phyloP scores from a whole-genome alignment of 2,888 invertebrate genomes.

The Trilocha varians region DNA sequence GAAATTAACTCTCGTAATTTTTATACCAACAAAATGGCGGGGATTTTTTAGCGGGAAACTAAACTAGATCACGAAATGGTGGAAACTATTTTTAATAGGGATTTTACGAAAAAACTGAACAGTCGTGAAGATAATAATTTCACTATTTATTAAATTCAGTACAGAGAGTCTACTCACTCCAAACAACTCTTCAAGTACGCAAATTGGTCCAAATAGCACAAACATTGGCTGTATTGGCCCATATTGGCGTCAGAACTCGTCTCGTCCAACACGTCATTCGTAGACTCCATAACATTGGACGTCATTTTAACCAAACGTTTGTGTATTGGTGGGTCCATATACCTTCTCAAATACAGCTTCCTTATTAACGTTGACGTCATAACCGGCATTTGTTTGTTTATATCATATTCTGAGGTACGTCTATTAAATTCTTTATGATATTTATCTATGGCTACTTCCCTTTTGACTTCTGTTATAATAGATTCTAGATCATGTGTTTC shows the following conservation, averaged over 20 bases:
- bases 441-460: conserved; percentile 44
- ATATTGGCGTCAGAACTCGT: not conserved
- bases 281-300: conserved; percentile 13
- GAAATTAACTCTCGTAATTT: too few relatives aligned
- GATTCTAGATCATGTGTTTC: conserved; percentile 37
- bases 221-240: conserved; percentile 15
- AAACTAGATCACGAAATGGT: too few relatives aligned
- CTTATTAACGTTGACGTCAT: conserved; percentile 33
- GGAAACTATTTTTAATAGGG: too few relatives aligned
- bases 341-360: conserved; percentile 36
- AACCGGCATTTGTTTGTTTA: conserved; percentile 27
- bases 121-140: not conserved
- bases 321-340: conserved; percentile 26
- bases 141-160: conserved; percentile 1
- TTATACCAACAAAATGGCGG: too few relatives aligned
- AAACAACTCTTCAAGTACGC: conserved; percentile 37
- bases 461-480: conserved; percentile 45
- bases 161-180: conserved; percentile 21
- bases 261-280: conserved; percentile 22
- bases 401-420: conserved; percentile 26
- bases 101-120: too few relatives aligned
- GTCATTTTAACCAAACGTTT: conserved; percentile 26
- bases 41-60: too few relatives aligned
- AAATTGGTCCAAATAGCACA: conserved; percentile 35
- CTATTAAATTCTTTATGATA: conserved; percentile 28